These are phyloP conservation scores for Drosophila pseudoananassae DNA, from an alignment of 1,140 invertebrate genomes.

Conservation along the genomic window DNA sequence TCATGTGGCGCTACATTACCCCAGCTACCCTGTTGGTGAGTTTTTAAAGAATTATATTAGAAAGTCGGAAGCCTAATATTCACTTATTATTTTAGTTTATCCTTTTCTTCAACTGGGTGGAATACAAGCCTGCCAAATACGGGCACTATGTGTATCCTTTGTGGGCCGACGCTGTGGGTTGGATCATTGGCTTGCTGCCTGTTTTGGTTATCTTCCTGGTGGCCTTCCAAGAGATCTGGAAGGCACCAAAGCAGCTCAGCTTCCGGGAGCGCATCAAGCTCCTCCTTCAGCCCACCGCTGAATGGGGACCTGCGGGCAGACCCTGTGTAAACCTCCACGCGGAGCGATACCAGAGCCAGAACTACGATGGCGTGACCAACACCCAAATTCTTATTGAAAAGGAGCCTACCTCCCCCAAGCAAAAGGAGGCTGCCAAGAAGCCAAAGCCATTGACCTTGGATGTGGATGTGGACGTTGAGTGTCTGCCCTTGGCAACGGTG, in stretches of 20 bases:
- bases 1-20: conserved; percentile 92
- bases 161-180: conserved; percentile 92
- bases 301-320: conserved; percentile 85
- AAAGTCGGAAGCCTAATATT: not conserved
- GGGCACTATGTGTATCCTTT: conserved; percentile 90
- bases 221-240: conserved; percentile 87
- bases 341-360: conserved; percentile 77
- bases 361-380: conserved; percentile 85
- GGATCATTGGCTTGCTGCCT: conserved; percentile 90
- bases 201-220: conserved; percentile 89
- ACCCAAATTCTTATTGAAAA: conserved; percentile 85
- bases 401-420: conserved; percentile 69
- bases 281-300: conserved; percentile 78
- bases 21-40: conserved; percentile 89
- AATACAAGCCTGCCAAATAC: conserved; percentile 90
- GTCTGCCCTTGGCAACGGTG: conserved; percentile 47
- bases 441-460: conserved; percentile 28
- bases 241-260: conserved; percentile 85
- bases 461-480: conserved; percentile 45
- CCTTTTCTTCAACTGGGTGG: conserved; percentile 92
- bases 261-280: conserved; percentile 85
- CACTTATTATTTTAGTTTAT: conserved; percentile 87
- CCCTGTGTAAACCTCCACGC: conserved; percentile 78
- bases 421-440: conserved; percentile 46
- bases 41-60: not conserved